Conservation (phyloP, 2,797 vertebrate genomes). For the Pseudochirops cupreus region DNA sequence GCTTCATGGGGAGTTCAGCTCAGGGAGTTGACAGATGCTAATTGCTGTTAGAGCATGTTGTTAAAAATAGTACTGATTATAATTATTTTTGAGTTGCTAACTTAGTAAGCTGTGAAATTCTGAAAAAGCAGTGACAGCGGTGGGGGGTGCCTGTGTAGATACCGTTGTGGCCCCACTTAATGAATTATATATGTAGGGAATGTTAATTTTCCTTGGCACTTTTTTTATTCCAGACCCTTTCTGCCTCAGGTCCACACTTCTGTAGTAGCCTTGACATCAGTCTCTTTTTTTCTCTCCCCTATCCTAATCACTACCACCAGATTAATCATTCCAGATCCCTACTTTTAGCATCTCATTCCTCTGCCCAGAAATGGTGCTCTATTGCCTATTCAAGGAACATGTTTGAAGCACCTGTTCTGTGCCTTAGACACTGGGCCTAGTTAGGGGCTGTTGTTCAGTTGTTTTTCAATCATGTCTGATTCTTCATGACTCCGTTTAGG, state of each 20-base stretch:
- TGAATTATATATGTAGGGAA: neutral
- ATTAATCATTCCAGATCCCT: neutral
- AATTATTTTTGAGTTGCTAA: conserved; percentile 21
- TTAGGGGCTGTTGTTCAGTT: neutral
- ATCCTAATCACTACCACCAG: neutral
- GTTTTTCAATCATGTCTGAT: neutral
- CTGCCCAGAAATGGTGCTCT: neutral
- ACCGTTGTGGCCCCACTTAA: neutral
- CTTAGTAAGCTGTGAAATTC: conserved; percentile 46
- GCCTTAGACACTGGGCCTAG: neutral
- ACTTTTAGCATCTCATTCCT: neutral
- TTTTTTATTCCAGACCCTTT: neutral
- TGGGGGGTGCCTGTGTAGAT: neutral
- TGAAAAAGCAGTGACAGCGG: conserved; percentile 38
- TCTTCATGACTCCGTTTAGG: neutral
- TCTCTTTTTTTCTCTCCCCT: neutral
- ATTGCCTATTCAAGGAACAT: neutral
- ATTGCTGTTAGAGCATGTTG: neutral
- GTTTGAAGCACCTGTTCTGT: neutral
- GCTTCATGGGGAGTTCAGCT: neutral
- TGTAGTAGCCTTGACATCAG: neutral
- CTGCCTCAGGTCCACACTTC: neutral
- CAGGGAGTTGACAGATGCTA: conserved; percentile 49
- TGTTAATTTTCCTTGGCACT: neutral
- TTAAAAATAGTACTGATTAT: conserved; percentile 32